Base-by-base conservation (phyloP, 2,113 vertebrate genomes). In the Apodemus speciosus region DNA sequence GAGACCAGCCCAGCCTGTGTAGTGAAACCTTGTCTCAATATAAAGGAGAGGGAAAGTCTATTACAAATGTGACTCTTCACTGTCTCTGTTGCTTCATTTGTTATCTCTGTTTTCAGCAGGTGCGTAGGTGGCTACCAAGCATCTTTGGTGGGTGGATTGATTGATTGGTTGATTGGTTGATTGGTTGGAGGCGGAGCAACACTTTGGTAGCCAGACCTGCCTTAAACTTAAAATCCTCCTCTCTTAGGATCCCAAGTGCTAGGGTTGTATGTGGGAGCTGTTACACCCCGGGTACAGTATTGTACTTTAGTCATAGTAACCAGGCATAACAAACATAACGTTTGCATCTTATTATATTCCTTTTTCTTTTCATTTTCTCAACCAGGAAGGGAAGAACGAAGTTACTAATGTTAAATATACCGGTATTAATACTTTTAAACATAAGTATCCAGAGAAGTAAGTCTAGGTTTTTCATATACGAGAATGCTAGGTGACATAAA, bases 341-440 rank as follows among this genome's bases (percentile, higher is more conserved):
- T 86, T 89, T 94, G 15, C 1, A 51, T 81, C 80, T 84, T 84
- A 20, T n/a, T 88, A 2, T 91, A 8, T 86, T 91, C 51, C 16
- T 90, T 84, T 79, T 81, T 60, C 53, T 21, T 35, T 60, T 46
- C 53, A 2, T 43, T 90, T 92, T 84, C 43, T 43, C 10, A 3
- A 35, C 23, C 30, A 85, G 40, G 62, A 85, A 23, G 64, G 46
- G 38, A 49, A 46, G 35, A 58, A 6, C 16, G 85, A 23, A 96
- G 35, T 86, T 91, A 64, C 43, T 62, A 83, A 7, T 81, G 9
- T 40, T 91, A 83, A 64, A 58, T 87, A 87, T 75, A 92, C 30
- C 20, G 64, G 38, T 69, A 16, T 85, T 96, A 38, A 43, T 88
- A 84, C 87, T 89, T 96, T 89, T 81, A 95, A 89, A 64, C 88